Evolutionary conservation across 2,888 invertebrate species (phyloP).

Genomic region (Frankliniella intonsa): DNA sequence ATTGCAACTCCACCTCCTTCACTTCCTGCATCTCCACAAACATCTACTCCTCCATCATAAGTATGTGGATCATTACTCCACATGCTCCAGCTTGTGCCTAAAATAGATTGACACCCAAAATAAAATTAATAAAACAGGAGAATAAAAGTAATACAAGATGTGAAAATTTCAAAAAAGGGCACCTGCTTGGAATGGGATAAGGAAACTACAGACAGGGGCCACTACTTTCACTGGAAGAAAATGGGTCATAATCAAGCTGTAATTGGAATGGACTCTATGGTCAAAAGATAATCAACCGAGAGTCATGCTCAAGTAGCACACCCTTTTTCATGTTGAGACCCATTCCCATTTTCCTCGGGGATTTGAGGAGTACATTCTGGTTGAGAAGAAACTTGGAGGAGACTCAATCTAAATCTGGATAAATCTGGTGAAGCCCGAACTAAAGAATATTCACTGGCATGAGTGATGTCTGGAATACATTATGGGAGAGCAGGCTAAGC

Average conservation of each 20-base stretch:
- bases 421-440: conserved; percentile 3
- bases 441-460: conserved; percentile 30
- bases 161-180: too few relatives aligned
- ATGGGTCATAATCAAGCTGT: too few relatives aligned
- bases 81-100: conserved; percentile 11
- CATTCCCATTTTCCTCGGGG: neutral
- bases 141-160: too few relatives aligned
- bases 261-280: too few relatives aligned
- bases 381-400: conserved; percentile 4
- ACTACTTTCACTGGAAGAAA: too few relatives aligned
- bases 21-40: conserved; percentile 12
- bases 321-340: neutral
- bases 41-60: neutral
- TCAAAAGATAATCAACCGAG: too few relatives aligned
- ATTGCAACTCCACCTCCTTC: conserved; percentile 14
- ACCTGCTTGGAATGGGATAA: too few relatives aligned
- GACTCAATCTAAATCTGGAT: conserved; percentile 7
- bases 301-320: neutral
- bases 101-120: neutral
- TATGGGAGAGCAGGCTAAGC: conserved; percentile 25
- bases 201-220: too few relatives aligned
- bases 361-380: neutral
- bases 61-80: neutral
- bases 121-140: too few relatives aligned
- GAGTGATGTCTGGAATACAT: conserved; percentile 42